Percentiles rank a stretch among this genome's conserved stretches.
Conservation (phyloP, 2,113 vertebrate species). For the Turnix velox region DNA sequence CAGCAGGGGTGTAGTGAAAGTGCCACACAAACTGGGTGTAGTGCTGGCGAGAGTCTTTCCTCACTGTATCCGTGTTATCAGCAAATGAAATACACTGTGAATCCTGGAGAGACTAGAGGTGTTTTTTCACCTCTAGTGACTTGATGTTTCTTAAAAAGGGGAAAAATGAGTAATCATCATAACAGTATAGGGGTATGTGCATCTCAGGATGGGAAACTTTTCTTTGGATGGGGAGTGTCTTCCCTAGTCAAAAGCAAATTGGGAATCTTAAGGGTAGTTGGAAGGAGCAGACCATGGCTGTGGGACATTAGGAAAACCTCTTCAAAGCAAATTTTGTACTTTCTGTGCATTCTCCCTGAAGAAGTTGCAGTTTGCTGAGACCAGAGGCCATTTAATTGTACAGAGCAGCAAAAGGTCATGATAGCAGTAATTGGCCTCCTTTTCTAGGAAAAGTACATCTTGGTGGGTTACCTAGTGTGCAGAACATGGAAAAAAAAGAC, state of each 20-base stretch:
- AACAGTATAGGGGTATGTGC: not conserved
- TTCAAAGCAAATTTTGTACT: not conserved
- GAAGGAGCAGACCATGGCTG: rapidly evolving
- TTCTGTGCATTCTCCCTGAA: not conserved
- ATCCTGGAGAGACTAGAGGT: not conserved
- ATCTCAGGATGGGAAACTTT: not conserved
- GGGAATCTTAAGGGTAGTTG: not conserved
- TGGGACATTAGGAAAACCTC: not conserved
- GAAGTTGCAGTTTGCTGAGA: not conserved
- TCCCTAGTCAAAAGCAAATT: not conserved
- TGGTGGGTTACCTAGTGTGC: not conserved
- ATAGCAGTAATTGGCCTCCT: not conserved
- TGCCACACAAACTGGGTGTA: constrained; percentile 13
- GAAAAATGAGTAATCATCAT: not conserved
- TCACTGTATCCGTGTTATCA: constrained; percentile 24
- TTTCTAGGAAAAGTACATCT: not conserved
- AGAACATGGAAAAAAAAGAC: not conserved
- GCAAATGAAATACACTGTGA: constrained; percentile 14
- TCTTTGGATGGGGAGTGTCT: not conserved
- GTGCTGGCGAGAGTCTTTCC: not conserved
- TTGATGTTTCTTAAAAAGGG: not conserved
- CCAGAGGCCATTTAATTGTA: not conserved
- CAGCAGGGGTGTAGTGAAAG: not conserved
- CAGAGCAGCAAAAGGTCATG: not conserved
- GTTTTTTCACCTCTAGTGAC: constrained; percentile 11